phyloP scores from a whole-genome alignment of 2,888 invertebrate genomes.

The Drosophila acutilabella region DNA sequence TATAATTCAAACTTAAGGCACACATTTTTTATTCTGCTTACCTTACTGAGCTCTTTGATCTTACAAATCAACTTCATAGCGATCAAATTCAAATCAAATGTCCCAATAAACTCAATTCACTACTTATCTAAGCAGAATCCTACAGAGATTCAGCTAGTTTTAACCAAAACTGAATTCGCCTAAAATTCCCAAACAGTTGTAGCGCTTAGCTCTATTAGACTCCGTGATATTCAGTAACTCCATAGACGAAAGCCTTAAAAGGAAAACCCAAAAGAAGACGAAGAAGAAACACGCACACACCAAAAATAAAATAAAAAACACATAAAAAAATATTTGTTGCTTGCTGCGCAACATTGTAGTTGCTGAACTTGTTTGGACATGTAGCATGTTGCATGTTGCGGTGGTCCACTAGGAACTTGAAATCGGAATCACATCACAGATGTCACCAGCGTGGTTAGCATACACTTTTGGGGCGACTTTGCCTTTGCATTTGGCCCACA shows the following conservation, averaged over 20 bases:
- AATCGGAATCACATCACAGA: conserved; percentile 33
- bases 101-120: too few species aligned
- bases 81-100: too few species aligned
- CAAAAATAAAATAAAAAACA: neutral
- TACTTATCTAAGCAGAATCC: too few species aligned
- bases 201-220: neutral
- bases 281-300: conserved; percentile 10
- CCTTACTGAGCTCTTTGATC: too few species aligned
- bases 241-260: neutral
- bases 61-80: too few species aligned
- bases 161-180: neutral
- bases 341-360: conserved; percentile 13
- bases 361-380: conserved; percentile 22
- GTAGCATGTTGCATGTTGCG: conserved; percentile 12
- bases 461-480: conserved; percentile 37
- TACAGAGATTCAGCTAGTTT: too few species aligned
- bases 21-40: too few species aligned
- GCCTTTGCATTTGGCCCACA: conserved; percentile 65
- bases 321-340: neutral
- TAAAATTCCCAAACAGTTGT: neutral
- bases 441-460: conserved; percentile 39
- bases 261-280: neutral
- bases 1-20: too few species aligned
- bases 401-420: conserved; percentile 10
- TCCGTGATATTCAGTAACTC: too few species aligned